A percentile compares a stretch with the other conserved stretches of the same genome.
These are phyloP conservation scores for Lasioglossum villosulum DNA, from an alignment of 2,888 invertebrate genomes.

Conservation along the genomic window DNA sequence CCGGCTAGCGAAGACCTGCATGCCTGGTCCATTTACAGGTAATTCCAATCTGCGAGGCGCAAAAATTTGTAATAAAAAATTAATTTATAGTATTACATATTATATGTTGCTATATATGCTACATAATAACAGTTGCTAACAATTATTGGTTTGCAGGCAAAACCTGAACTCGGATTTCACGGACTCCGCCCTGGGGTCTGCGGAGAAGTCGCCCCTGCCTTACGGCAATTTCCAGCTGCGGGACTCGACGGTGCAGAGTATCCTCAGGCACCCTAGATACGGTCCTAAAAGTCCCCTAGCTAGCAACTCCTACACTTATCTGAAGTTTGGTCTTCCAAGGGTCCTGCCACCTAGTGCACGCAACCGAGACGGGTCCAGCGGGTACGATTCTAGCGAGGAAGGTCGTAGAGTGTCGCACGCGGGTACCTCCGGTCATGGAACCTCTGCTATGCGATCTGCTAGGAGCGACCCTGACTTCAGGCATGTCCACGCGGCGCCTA, in stretches of 20 bases:
- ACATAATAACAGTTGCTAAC: too few relatives aligned
- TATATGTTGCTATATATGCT: too few relatives aligned
- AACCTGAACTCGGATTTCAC: conserved; percentile 98
- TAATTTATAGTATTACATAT: too few relatives aligned
- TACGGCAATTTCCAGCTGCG: conserved; percentile 97
- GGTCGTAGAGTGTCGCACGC: conserved; percentile 79
- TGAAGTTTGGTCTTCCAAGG: conserved; percentile 96
- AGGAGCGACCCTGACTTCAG: conserved; percentile 94
- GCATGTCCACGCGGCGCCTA: conserved; percentile 80
- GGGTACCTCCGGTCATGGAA: conserved; percentile 62
- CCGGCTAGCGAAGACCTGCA: conserved; percentile 96
- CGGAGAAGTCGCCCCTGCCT: conserved; percentile 96
- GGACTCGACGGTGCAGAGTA: conserved; percentile 97
- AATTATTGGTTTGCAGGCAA: conserved; percentile 88
- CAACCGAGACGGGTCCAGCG: conserved; percentile 93
- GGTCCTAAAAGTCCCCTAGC: conserved; percentile 95
- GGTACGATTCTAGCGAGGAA: conserved; percentile 95
- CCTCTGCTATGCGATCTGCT: conserved; percentile 87
- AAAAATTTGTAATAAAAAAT: too few relatives aligned
- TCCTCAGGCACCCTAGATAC: conserved; percentile 94
- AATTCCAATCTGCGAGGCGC: conserved; percentile 50
- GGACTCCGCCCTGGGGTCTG: conserved; percentile 96
- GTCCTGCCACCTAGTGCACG: conserved; percentile 91
- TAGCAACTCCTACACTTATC: conserved; percentile 96
- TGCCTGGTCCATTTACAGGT: conserved; percentile 98